Conservation (phyloP, 2,797 vertebrate species). For the Macropodus opercularis region DNA sequence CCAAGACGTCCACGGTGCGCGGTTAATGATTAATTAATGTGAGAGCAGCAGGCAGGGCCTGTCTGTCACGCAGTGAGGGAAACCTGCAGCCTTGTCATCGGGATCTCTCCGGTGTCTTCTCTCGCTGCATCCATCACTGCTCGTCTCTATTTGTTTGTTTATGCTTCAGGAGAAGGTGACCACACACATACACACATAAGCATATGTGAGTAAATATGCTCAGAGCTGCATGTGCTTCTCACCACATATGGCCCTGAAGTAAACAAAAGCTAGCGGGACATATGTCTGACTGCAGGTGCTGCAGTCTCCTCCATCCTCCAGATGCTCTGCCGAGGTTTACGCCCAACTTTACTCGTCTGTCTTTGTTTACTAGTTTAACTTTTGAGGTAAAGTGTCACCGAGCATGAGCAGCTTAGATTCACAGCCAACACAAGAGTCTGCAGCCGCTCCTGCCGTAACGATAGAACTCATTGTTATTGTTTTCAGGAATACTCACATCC, state of each 20-base stretch:
- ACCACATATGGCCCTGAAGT: constrained; percentile 36
- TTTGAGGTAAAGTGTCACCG: not conserved
- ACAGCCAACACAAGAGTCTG: not conserved
- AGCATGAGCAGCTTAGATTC: not conserved
- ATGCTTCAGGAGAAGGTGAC: constrained; percentile 4
- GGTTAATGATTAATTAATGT: constrained; percentile 63
- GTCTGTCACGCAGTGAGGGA: constrained; percentile 46
- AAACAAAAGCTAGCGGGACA: constrained; percentile 47
- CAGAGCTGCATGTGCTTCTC: constrained; percentile 14
- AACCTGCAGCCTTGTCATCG: constrained; percentile 39
- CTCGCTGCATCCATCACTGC: constrained; percentile 39
- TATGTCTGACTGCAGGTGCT: constrained; percentile 54
- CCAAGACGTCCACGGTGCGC: constrained; percentile 19
- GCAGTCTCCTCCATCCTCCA: constrained; percentile 40
- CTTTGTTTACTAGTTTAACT: not conserved
- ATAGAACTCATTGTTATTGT: too few relatives aligned
- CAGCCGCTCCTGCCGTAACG: not conserved
- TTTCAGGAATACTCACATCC: too few relatives aligned
- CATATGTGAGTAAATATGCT: constrained; percentile 19
- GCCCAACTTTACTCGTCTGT: constrained; percentile 4
- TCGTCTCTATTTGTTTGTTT: constrained; percentile 13
- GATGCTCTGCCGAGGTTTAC: constrained; percentile 22
- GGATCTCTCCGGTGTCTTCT: constrained; percentile 43
- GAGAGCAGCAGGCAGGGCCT: constrained; percentile 11
- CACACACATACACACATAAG: not conserved